Evolutionary conservation across 1,140 invertebrate species (phyloP).

Genomic region (Nasonia longicornis): DNA sequence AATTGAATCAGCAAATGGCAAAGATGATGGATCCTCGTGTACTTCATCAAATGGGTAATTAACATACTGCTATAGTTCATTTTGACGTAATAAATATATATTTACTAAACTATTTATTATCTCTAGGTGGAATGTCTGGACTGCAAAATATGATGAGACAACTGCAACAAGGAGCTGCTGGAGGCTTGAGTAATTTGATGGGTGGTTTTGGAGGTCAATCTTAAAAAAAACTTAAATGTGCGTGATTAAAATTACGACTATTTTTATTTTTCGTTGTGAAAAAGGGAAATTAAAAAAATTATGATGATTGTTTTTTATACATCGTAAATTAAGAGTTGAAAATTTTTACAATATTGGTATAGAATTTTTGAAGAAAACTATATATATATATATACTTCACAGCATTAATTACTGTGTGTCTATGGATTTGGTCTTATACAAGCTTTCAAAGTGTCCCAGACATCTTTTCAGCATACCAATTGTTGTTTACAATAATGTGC

Average conservation of each 20-base stretch:
- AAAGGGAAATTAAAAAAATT: neutral
- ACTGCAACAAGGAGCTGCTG: slow-evolving; percentile 89
- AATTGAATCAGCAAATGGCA: slow-evolving; percentile 99
- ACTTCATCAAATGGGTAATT: slow-evolving; percentile 89
- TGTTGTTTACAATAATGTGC: neutral
- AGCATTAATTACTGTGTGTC: neutral
- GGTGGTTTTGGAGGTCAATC: slow-evolving; percentile 75
- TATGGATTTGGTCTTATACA: neutral
- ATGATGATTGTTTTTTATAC: neutral
- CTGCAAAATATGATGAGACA: slow-evolving; percentile 99
- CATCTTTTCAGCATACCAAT: neutral
- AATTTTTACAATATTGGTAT: neutral
- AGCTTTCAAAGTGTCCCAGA: neutral
- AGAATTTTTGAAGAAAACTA: neutral
- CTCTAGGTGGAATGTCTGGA: slow-evolving; percentile 92
- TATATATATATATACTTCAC: neutral
- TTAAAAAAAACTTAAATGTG: slow-evolving; percentile 49
- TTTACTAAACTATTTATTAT: slow-evolving; percentile 11
- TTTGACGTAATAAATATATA: neutral
- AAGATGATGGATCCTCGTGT: slow-evolving; percentile 99
- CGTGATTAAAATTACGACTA: neutral
- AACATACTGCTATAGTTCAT: neutral
- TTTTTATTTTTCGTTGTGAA: neutral
- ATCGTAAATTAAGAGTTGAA: slow-evolving; percentile 12
- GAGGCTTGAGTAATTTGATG: slow-evolving; percentile 83